Evolutionary conservation across 2,888 invertebrate species (phyloP).

Genomic region (Parnassius orleans): DNA sequence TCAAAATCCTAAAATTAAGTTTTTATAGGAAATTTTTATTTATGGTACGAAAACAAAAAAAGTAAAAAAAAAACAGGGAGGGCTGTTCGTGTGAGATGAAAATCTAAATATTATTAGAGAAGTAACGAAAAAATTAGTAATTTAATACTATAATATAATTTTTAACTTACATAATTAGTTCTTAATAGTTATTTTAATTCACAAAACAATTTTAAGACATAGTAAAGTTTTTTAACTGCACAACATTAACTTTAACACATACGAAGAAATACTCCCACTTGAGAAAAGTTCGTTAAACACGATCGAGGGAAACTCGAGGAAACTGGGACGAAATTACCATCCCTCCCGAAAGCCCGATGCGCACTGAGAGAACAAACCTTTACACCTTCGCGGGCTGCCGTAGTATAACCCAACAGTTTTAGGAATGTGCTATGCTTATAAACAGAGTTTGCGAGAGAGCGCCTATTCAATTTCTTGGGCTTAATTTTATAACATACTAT

Average conservation of each 20-base stretch:
- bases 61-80: no score
- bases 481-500: slow-evolving; percentile 24
- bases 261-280: slow-evolving; percentile 36
- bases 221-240: slow-evolving; percentile 5
- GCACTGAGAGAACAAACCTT: slow-evolving; percentile 57
- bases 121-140: no score
- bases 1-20: no score
- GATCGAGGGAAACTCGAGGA: slow-evolving; percentile 42
- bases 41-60: no score
- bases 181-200: no score
- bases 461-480: slow-evolving; percentile 35
- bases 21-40: no score
- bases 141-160: no score
- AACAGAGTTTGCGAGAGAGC: slow-evolving; percentile 15
- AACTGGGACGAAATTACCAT: slow-evolving; percentile 41
- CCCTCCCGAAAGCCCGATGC: slow-evolving; percentile 43
- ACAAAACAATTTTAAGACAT: no score
- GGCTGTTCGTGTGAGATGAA: no score
- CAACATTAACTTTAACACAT: slow-evolving; percentile 12
- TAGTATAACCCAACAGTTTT: slow-evolving; percentile 58
- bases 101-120: no score
- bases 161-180: no score
- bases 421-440: slow-evolving; percentile 22
- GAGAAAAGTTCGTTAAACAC: slow-evolving; percentile 37
- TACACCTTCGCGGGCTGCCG: slow-evolving; percentile 50